These are phyloP conservation scores for Mungos mungo DNA, from an alignment of 2,113 vertebrate genomes.

Conservation along the genomic window DNA sequence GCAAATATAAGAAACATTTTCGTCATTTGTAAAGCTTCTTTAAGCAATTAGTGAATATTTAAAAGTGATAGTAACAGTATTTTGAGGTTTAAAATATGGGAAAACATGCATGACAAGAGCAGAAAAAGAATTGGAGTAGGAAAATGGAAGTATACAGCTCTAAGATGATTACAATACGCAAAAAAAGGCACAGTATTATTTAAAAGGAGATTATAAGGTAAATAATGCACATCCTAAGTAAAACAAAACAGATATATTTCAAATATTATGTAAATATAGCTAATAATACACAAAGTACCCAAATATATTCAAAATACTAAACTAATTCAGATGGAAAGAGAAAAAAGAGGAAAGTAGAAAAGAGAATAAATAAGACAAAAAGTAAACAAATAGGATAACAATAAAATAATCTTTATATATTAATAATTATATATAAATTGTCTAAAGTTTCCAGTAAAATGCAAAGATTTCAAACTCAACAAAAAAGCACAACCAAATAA, in stretches of 20 bases:
- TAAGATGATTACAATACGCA: neutral
- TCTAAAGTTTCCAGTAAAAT: conserved; percentile 28
- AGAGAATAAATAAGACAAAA: neutral
- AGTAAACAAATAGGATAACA: neutral
- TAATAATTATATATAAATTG: neutral
- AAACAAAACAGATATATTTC: neutral
- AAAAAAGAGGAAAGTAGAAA: neutral
- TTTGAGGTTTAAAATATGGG: neutral
- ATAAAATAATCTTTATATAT: neutral
- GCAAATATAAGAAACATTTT: neutral
- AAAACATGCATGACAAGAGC: neutral
- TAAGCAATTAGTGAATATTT: neutral
- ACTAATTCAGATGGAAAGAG: neutral
- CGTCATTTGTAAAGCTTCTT: conserved; percentile 34
- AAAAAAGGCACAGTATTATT: neutral
- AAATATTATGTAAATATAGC: neutral
- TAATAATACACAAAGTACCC: neutral
- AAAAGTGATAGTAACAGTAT: neutral
- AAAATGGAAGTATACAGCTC: neutral
- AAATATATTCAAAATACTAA: neutral
- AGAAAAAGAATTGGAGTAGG: neutral
- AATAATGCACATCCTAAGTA: neutral
- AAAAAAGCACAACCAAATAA: neutral
- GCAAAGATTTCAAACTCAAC: neutral
- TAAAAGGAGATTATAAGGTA: neutral